Evolutionary conservation across 2,797 vertebrate species (phyloP).

Genomic region (Sebastes reedi): DNA sequence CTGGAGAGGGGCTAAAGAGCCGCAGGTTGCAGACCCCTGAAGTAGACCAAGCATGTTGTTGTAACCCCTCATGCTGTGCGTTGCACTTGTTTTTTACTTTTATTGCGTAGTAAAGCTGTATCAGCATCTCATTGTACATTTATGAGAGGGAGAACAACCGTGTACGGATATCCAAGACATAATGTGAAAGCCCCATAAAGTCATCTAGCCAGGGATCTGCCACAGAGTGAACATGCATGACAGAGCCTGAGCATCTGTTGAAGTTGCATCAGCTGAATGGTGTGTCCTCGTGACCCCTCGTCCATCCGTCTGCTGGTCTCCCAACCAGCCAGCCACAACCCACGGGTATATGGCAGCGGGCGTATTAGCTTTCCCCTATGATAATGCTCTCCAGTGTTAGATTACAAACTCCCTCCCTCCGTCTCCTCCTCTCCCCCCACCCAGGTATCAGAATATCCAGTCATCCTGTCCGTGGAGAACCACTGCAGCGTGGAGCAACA

Average conservation of each 20-base stretch:
- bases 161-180: conserved; percentile 24
- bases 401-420: conserved; percentile 43
- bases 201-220: neutral
- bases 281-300: conserved; percentile 13
- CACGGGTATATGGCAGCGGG: conserved; percentile 31
- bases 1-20: no score
- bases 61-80: neutral
- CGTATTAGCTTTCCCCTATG: conserved; percentile 62
- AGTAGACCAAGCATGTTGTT: no score
- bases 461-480: conserved; percentile 95
- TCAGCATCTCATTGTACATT: conserved; percentile 43
- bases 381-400: conserved; percentile 46
- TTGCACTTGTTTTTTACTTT: neutral
- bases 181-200: neutral
- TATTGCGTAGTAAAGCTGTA: conserved; percentile 5
- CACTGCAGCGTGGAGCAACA: conserved; percentile 94
- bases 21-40: no score
- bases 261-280: neutral
- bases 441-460: conserved; percentile 89
- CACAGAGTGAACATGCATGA: neutral
- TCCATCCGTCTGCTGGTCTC: conserved; percentile 17
- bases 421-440: neutral
- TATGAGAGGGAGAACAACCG: conserved; percentile 24
- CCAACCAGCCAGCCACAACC: conserved; percentile 35
- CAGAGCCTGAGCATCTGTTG: conserved; percentile 1